Evolutionary conservation across 2,797 vertebrate genomes (phyloP), one percentile per base, ranked within the genome.

Genomic region (Sarcophilus harrisii): DNA sequence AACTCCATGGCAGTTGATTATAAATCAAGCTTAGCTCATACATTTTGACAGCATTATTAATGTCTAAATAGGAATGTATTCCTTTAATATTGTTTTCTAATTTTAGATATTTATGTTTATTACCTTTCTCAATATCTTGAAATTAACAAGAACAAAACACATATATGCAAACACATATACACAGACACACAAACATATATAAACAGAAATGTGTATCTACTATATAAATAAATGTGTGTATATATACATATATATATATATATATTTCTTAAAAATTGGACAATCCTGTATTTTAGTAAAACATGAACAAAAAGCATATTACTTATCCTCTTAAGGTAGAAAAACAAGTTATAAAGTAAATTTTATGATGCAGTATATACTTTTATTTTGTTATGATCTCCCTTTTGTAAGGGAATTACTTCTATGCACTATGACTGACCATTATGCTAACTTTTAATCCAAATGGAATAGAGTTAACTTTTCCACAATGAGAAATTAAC

Each of bases 71-170:
- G 12, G 55, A 8, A 12, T 49, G 18, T n/a, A 90, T 14, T 29
- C 38, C 6, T 30, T 91, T 87, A 5, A 8, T 27, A 60, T 62
- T 45, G 9, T 90, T 92, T 16, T 89, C 90, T 4, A 45, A n/a
- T 96, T 96, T 62, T 49, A 96, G 55, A 6, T 0, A 18, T 81
- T n/a, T 92, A 0, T 90, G 0, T 45, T 96, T 96, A 52, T 13
- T 4, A 89, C 8, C 0, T 24, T 16, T 29, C 59, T 94, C 0
- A 11, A 91, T 66, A 57, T 91, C 8, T 3, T 81, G 57, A 91
- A 96, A n/a, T 91, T 59, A 89, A 0, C 45, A 57, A 96, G 5
- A 0, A 13, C 9, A n/a, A 57, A 49, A 87, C 28, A 28, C 9
- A 8, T 45, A 11, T 24, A 81, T 38, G n/a, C 3, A 49, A 87